Percentiles rank a stretch among this genome's conserved stretches.
Conservation (phyloP, 2,113 vertebrate genomes). For the Tachycineta bicolor region DNA sequence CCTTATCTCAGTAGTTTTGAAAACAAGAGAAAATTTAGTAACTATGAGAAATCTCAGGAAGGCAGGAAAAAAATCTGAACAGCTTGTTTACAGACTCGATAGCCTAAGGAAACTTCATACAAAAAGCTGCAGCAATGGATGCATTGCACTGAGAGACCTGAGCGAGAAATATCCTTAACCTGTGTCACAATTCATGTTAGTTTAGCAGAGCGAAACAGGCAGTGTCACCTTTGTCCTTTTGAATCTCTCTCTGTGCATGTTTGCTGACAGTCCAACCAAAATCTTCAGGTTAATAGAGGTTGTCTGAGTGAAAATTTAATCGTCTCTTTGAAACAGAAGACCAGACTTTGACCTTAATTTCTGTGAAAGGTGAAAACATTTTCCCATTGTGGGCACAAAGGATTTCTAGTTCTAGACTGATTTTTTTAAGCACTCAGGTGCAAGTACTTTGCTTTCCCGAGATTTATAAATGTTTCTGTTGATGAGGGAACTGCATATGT, state of each 20-base stretch:
- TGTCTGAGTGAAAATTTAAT: background rate
- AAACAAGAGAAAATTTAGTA: background rate
- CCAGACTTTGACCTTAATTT: background rate
- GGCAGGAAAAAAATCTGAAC: background rate
- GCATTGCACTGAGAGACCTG: background rate
- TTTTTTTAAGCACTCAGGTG: background rate
- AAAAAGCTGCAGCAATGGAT: background rate
- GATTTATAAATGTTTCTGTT: background rate
- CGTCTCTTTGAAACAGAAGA: background rate
- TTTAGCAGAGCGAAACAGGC: background rate
- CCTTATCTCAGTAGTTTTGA: background rate
- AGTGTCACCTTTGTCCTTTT: background rate
- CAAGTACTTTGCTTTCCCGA: background rate
- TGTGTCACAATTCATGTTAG: background rate
- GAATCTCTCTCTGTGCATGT: background rate
- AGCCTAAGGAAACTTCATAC: background rate
- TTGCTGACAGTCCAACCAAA: background rate
- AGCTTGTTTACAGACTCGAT: background rate
- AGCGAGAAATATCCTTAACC: constrained; percentile 28
- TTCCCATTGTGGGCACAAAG: background rate
- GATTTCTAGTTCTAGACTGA: constrained; percentile 41
- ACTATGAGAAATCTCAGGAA: background rate
- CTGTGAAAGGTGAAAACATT: constrained; percentile 46
- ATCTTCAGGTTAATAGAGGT: background rate
- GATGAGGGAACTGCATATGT: background rate